phyloP scores from a whole-genome alignment of 1,140 invertebrate species.

The Aporrectodea caliginosa region DNA sequence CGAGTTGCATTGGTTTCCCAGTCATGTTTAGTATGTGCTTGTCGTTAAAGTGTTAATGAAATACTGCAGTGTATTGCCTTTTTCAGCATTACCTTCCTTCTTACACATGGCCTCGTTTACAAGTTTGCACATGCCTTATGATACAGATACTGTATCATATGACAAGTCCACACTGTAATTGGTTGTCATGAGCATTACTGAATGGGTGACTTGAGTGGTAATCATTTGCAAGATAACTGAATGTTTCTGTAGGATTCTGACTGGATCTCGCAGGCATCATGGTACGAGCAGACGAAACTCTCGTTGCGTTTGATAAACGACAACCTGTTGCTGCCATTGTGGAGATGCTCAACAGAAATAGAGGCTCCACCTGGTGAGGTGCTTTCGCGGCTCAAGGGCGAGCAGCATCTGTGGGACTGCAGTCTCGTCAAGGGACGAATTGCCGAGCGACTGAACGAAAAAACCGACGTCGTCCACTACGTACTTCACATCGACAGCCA shows the following conservation, averaged over 20 bases:
- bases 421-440: conserved; percentile 76
- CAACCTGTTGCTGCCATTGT: conserved; percentile 74
- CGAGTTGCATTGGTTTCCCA: too few species aligned
- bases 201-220: too few species aligned
- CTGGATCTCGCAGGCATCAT: not conserved
- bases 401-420: conserved; percentile 76
- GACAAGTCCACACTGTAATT: too few species aligned
- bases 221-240: too few species aligned
- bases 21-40: too few species aligned
- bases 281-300: not conserved
- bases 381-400: conserved; percentile 67
- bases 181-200: too few species aligned
- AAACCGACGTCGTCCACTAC: conserved; percentile 86
- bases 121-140: too few species aligned
- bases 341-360: conserved; percentile 81
- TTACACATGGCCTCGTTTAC: too few species aligned
- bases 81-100: too few species aligned
- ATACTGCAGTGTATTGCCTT: too few species aligned
- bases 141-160: too few species aligned
- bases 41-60: too few species aligned
- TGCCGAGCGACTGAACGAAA: conserved; percentile 72
- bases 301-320: conserved; percentile 61
- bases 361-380: conserved; percentile 83
- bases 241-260: not conserved
- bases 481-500: conserved; percentile 73